Percentiles rank a stretch among this genome's conserved stretches.
Evolutionary conservation across 2,797 vertebrate genomes (phyloP).

Genomic region (Leptoclinus maculatus): DNA sequence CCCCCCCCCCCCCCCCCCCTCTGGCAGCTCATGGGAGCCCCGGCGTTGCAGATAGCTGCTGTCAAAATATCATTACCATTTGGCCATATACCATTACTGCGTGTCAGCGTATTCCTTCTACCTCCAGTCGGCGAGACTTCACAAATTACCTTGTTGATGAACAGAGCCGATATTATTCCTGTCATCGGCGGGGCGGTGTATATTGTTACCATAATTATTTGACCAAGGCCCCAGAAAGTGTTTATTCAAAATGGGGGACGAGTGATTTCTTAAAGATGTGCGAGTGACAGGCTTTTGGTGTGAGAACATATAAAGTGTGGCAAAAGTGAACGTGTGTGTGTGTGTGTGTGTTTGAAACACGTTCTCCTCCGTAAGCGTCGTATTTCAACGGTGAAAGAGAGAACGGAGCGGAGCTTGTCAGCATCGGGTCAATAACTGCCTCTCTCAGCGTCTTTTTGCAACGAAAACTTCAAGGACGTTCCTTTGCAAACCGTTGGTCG

Average conservation of each 20-base stretch:
- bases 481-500: constrained; percentile 31
- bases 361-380: constrained; percentile 28
- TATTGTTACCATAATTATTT: constrained; percentile 81
- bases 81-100: constrained; percentile 67
- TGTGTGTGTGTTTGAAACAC: constrained; percentile 12
- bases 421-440: constrained; percentile 57
- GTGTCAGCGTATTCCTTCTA: constrained; percentile 67
- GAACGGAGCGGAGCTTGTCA: constrained; percentile 56
- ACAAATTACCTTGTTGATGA: constrained; percentile 71
- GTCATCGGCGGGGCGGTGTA: constrained; percentile 68
- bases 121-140: constrained; percentile 58
- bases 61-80: constrained; percentile 79
- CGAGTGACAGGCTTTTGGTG: constrained; percentile 70
- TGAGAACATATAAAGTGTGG: constrained; percentile 44
- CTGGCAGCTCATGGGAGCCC: constrained; percentile 52
- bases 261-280: constrained; percentile 83
- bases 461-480: constrained; percentile 74
- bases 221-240: constrained; percentile 75
- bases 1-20: background rate
- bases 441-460: constrained; percentile 62
- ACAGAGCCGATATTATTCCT: constrained; percentile 73
- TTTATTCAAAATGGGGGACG: constrained; percentile 70
- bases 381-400: constrained; percentile 45
- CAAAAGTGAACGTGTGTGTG: constrained; percentile 8
- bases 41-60: constrained; percentile 66